These are phyloP conservation scores for Falcunculus frontatus DNA, from an alignment of 2,113 vertebrate genomes.

Conservation along the genomic window DNA sequence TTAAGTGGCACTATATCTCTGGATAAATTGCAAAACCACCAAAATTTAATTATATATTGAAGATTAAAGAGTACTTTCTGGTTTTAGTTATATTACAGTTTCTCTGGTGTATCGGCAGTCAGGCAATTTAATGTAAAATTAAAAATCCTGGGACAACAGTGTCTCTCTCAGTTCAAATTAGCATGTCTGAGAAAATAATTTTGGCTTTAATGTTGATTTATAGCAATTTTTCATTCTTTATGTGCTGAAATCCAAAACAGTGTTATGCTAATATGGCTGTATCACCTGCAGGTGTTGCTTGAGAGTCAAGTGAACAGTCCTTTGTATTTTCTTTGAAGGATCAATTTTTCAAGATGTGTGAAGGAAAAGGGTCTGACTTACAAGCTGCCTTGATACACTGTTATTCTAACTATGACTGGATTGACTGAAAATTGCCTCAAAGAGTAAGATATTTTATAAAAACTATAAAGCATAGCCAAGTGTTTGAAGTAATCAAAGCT, in stretches of 20 bases:
- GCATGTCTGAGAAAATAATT: constrained; percentile 10
- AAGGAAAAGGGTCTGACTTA: neutral
- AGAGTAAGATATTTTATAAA: constrained; percentile 2
- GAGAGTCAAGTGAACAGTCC: neutral
- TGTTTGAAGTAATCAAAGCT: neutral
- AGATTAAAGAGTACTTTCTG: constrained; percentile 39
- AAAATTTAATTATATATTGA: constrained; percentile 52
- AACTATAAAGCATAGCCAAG: neutral
- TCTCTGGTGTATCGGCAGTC: constrained; percentile 15
- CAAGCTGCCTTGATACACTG: neutral
- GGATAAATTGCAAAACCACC: constrained; percentile 32
- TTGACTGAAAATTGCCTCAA: neutral
- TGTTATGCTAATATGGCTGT: neutral
- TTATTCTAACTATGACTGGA: neutral
- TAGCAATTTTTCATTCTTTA: neutral
- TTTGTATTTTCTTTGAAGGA: constrained; percentile 16
- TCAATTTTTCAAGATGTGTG: neutral
- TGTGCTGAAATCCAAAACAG: neutral
- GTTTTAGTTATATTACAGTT: constrained; percentile 6
- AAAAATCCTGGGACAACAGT: neutral
- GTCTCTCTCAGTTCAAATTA: constrained; percentile 1
- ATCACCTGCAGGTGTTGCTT: neutral
- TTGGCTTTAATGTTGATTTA: constrained; percentile 26
- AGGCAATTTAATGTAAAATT: constrained; percentile 18
- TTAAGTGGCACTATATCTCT: constrained; percentile 11